Evolutionary conservation across 2,113 vertebrate genomes (phyloP).

Genomic region (Sarotherodon lohbergeri): DNA sequence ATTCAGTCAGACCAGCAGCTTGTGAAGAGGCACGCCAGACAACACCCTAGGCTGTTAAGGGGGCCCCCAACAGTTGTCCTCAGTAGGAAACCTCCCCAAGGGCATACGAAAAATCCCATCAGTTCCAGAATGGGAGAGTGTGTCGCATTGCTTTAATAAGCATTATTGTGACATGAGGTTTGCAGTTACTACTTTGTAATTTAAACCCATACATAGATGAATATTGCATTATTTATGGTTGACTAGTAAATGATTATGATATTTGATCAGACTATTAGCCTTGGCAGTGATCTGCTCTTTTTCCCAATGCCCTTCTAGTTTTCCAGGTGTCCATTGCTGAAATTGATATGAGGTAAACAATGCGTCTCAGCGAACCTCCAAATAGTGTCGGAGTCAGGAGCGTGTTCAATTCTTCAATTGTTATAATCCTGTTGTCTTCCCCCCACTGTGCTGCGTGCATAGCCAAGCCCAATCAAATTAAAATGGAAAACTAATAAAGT

Average conservation of each 20-base stretch:
- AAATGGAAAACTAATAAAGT: slow-evolving; percentile 58
- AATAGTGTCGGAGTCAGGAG: slow-evolving; percentile 8
- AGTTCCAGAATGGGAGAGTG: not conserved
- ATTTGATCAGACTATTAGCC: not conserved
- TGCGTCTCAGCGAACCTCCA: not conserved
- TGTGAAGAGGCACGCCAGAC: not conserved
- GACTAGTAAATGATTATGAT: not conserved
- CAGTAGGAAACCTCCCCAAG: not conserved
- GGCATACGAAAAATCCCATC: not conserved
- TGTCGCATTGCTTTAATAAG: not conserved
- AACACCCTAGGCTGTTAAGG: not conserved
- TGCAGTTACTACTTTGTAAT: not conserved
- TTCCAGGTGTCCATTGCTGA: not conserved
- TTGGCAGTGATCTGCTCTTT: not conserved
- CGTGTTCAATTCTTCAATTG: slow-evolving; percentile 32
- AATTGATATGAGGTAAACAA: slow-evolving; percentile 8
- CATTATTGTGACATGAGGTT: not conserved
- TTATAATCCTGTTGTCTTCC: slow-evolving; percentile 18
- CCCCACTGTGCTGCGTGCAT: not conserved
- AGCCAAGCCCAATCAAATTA: slow-evolving; percentile 31
- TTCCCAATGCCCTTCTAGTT: not conserved
- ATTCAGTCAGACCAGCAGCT: not conserved
- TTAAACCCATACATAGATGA: not conserved
- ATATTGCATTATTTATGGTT: not conserved
- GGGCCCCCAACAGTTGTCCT: not conserved